phyloP scores from a whole-genome alignment of 1,140 invertebrate genomes.

The Lordiphosa clarofinis region DNA sequence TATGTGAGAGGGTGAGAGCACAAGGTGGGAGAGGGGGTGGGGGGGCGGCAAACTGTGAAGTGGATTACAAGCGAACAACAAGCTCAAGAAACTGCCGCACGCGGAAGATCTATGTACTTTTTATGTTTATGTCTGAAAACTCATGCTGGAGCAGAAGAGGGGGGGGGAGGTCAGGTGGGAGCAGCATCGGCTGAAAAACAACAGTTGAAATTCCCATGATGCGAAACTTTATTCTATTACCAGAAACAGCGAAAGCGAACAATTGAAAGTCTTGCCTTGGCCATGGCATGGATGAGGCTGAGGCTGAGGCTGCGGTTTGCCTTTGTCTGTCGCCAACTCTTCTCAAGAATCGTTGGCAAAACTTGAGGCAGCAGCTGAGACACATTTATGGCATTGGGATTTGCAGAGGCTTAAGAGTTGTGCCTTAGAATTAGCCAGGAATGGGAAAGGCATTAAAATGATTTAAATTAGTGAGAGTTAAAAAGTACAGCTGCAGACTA shows the following conservation, averaged over 20 bases:
- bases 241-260: constrained; percentile 41
- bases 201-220: constrained; percentile 71
- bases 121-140: constrained; percentile 24
- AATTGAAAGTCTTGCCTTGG: constrained; percentile 60
- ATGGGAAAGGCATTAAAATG: constrained; percentile 54
- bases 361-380: constrained; percentile 26
- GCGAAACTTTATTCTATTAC: constrained; percentile 74
- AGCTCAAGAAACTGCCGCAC: constrained; percentile 38
- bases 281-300: constrained; percentile 1
- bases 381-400: constrained; percentile 70
- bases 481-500: background rate
- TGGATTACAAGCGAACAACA: constrained; percentile 69
- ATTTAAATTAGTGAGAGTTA: constrained; percentile 54
- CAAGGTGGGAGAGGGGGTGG: background rate
- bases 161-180: constrained; percentile 43
- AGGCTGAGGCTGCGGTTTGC: constrained; percentile 42
- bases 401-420: constrained; percentile 46
- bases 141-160: background rate
- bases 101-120: constrained; percentile 56
- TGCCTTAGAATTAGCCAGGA: background rate
- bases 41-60: constrained; percentile 26
- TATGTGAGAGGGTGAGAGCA: constrained; percentile 5
- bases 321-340: constrained; percentile 32
- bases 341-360: constrained; percentile 1
- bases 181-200: constrained; percentile 46